Percentiles rank a stretch among this genome's conserved stretches.
phyloP scores from a whole-genome alignment of 2,113 vertebrate species.

The Trochalopteron elliotii region DNA sequence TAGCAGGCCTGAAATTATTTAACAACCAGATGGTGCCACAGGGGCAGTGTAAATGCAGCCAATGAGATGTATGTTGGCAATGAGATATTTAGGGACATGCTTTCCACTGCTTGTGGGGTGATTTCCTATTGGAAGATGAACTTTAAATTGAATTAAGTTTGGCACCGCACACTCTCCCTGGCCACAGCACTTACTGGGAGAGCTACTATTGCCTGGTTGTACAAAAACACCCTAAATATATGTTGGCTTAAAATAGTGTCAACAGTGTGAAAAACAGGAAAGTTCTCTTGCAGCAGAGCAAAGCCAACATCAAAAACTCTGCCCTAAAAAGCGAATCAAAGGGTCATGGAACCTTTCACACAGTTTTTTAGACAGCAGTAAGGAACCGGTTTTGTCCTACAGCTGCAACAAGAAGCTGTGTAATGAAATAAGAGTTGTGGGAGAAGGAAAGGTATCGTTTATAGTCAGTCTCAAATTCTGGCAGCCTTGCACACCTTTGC shows the following conservation, averaged over 20 bases:
- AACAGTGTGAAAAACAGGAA: background rate
- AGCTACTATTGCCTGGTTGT: background rate
- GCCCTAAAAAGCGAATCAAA: background rate
- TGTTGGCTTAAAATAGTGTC: background rate
- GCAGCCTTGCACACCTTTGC: background rate
- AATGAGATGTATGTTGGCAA: background rate
- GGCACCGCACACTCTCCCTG: background rate
- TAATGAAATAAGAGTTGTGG: background rate
- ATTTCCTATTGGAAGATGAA: background rate
- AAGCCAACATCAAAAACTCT: background rate
- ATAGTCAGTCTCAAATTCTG: background rate
- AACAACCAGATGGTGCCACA: background rate
- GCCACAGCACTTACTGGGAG: background rate
- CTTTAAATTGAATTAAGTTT: background rate
- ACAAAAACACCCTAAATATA: background rate
- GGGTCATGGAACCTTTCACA: background rate
- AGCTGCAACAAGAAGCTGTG: background rate
- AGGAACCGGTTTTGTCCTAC: background rate
- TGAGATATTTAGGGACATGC: background rate
- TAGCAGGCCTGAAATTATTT: background rate
- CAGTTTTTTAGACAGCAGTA: background rate
- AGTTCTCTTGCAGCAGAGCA: background rate
- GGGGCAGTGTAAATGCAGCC: background rate
- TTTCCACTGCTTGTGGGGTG: background rate
- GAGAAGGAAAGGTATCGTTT: background rate